Percentiles rank a stretch among this genome's conserved stretches.
Evolutionary conservation across 2,113 vertebrate genomes (phyloP).

Genomic region (Burhinus bistriatus): DNA sequence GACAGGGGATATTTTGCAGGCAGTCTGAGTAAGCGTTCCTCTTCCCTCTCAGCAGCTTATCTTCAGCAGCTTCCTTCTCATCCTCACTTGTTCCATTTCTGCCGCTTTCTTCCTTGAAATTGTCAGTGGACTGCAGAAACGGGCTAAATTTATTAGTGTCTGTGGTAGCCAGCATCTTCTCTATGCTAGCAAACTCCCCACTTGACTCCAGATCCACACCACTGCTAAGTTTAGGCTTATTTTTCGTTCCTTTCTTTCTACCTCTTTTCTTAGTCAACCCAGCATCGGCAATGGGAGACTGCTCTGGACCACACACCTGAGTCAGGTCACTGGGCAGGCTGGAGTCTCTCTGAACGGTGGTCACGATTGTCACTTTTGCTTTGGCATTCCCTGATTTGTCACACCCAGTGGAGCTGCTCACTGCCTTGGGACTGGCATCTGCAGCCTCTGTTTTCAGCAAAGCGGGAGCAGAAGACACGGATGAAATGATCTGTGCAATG

Average conservation of each 20-base stretch:
- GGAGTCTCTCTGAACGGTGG: neutral
- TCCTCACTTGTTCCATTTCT: conserved; percentile 74
- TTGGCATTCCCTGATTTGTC: conserved; percentile 60
- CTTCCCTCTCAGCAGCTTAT: conserved; percentile 82
- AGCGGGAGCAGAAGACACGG: conserved; percentile 88
- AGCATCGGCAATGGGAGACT: neutral
- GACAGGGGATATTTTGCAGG: conserved; percentile 91
- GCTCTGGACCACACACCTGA: conserved; percentile 51
- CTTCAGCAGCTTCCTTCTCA: conserved; percentile 75
- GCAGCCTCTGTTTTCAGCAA: conserved; percentile 83
- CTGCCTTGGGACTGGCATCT: neutral
- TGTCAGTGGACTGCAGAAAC: conserved; percentile 82
- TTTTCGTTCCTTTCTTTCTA: conserved; percentile 72
- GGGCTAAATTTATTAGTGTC: conserved; percentile 94
- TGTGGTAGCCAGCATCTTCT: conserved; percentile 96
- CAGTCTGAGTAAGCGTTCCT: conserved; percentile 91
- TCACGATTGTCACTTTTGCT: conserved; percentile 50
- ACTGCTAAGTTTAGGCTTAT: conserved; percentile 56
- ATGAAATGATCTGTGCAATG: conserved; percentile 97
- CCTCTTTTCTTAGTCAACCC: conserved; percentile 73
- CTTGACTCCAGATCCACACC: conserved; percentile 92
- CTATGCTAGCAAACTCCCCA: conserved; percentile 96
- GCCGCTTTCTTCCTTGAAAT: conserved; percentile 66
- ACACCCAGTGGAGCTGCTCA: neutral
- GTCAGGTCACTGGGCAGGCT: conserved; percentile 28